Evolutionary conservation across 2,888 invertebrate species (phyloP), one percentile per base, ranked within the genome.

Genomic region (Eilema depressum): DNA sequence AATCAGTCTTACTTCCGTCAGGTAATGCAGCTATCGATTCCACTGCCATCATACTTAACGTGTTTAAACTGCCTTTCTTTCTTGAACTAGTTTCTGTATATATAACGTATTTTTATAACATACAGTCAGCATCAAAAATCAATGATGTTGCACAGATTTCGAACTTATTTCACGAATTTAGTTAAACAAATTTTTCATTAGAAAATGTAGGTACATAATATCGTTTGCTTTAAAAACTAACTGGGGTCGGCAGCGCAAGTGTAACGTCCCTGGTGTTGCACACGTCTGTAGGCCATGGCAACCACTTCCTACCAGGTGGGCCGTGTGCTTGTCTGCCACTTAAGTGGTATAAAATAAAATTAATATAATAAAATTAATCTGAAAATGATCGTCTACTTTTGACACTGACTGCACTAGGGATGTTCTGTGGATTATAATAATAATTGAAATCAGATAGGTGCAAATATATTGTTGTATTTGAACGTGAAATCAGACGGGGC

Each of bases 1-100:
- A 74, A 72, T 73, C 71, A 65, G 65, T 76, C 57, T 68, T 65
- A 65, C 76, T 77, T 76, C 71, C 70, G 17, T 61, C 14, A 20
- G 26, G 14, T 28, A 28, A 60, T 60, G 60, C 69, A 68, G 59
- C 73, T 70, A 79, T 69, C 61, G 63, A 57, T 30, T 3, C 62
- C 53, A 53, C 61, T 41, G 53, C 53, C 53, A n/a, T 28, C n/a
- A 65, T 26, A 47, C 23, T 23, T 64, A 64, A 7, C 1, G 26
- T 53, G 41, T 20, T 53, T 41, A 63, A 41, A 12, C 14, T 57
- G 25, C 25, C n/a, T 25, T 57, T 57, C n/a, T 57, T 25, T 57
- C 57, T 59, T 25, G 26, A 25, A 23, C 57, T 25, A 59, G 57
- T 14, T 59, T 59, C 5, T 25, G 11, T 4, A 25, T 25, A 25